Conservation (phyloP, 2,113 vertebrate genomes). For the Pelodiscus sinensis region DNA sequence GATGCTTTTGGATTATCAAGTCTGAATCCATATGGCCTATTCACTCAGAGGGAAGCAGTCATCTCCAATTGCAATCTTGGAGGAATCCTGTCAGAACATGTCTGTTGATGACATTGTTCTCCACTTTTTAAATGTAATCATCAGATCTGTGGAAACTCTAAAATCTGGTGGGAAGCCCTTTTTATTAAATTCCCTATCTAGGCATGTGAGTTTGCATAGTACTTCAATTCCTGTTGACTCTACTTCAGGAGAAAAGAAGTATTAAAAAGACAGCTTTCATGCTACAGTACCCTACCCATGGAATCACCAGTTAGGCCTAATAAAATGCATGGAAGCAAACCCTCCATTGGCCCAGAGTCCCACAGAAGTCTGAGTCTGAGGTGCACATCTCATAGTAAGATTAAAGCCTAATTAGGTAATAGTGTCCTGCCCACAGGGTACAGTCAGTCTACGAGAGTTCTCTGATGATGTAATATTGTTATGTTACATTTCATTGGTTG, state of each 20-base stretch:
- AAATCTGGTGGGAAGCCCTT: neutral
- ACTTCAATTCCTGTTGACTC: neutral
- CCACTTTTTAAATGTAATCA: neutral
- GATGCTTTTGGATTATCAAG: neutral
- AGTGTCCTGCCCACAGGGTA: neutral
- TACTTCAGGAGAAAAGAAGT: neutral
- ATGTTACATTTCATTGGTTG: neutral
- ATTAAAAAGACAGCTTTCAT: neutral
- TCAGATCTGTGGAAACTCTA: neutral
- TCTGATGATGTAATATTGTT: neutral
- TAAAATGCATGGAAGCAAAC: neutral
- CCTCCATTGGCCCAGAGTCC: neutral
- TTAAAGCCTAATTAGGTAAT: neutral
- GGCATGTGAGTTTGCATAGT: fast-evolving
- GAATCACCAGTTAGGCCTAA: neutral
- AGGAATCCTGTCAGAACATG: neutral
- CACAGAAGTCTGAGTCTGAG: neutral
- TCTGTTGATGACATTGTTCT: neutral
- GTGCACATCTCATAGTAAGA: neutral
- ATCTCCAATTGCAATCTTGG: neutral
- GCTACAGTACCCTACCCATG: neutral
- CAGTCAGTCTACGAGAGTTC: neutral
- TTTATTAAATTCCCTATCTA: neutral
- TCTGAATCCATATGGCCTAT: neutral
- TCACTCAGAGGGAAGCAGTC: neutral